phyloP scores from a whole-genome alignment of 2,888 invertebrate species.

The Apotomis turbidana region DNA sequence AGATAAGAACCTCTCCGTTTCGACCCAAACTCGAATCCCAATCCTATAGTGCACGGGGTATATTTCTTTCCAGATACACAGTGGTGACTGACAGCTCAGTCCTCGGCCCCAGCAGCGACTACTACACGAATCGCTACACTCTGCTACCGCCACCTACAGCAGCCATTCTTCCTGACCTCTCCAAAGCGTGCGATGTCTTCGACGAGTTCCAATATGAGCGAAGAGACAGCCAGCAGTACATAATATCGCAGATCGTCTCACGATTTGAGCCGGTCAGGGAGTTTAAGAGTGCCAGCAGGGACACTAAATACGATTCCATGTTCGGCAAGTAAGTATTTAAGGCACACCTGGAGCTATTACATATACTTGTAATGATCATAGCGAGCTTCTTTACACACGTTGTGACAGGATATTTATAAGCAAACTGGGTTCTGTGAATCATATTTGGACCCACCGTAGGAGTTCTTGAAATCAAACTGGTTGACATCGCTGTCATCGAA shows the following conservation, averaged over 20 bases:
- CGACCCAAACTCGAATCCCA: no score
- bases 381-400: no score
- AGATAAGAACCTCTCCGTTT: no score
- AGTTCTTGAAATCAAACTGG: no score
- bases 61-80: constrained; percentile 59
- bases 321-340: constrained; percentile 50
- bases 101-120: constrained; percentile 65
- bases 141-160: constrained; percentile 49
- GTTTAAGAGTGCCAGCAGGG: constrained; percentile 64
- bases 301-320: constrained; percentile 56
- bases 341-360: no score
- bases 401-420: no score
- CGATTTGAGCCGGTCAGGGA: constrained; percentile 70
- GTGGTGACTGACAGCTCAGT: constrained; percentile 70
- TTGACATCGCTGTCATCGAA: no score
- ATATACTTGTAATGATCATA: no score
- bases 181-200: constrained; percentile 28
- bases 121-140: constrained; percentile 66
- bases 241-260: constrained; percentile 49
- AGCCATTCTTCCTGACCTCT: constrained; percentile 53
- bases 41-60: no score
- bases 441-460: no score
- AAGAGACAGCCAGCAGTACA: constrained; percentile 48
- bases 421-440: no score
- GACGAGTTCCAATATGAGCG: constrained; percentile 56